Conservation (phyloP, 2,113 vertebrate species). For the Dipodomys spectabilis region DNA sequence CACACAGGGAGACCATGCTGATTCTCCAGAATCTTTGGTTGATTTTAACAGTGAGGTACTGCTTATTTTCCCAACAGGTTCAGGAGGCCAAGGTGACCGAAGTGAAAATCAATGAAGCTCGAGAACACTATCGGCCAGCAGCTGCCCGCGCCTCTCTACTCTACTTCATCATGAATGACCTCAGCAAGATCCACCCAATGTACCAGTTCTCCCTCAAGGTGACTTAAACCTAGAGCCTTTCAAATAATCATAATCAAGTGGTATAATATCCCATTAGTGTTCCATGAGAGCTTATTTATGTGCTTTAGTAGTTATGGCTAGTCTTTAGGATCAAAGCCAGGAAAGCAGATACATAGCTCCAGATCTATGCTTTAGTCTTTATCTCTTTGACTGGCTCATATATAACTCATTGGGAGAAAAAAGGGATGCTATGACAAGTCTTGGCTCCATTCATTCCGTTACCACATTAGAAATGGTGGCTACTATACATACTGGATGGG, state of each 20-base stretch:
- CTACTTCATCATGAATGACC: conserved; percentile 96
- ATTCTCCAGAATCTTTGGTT: background rate
- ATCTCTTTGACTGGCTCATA: background rate
- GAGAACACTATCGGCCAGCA: conserved; percentile 93
- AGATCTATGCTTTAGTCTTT: background rate
- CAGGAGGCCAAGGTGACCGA: conserved; percentile 94
- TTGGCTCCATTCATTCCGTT: background rate
- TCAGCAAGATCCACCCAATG: conserved; percentile 96
- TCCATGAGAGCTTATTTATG: background rate
- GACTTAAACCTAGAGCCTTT: background rate
- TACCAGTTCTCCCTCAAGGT: conserved; percentile 97
- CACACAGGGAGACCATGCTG: background rate
- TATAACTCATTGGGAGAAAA: background rate
- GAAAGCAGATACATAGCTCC: background rate
- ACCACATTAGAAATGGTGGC: background rate
- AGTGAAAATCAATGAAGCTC: conserved; percentile 93
- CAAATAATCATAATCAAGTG: background rate
- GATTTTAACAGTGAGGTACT: background rate
- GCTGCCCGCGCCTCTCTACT: conserved; percentile 93
- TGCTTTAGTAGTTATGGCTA: background rate
- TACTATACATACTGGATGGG: background rate
- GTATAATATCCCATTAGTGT: rapidly evolving
- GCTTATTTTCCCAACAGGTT: conserved; percentile 88
- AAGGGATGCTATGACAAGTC: background rate
- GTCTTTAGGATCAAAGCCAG: background rate